These are phyloP conservation scores for Drosophila bipectinata DNA, from an alignment of 1,140 invertebrate genomes.

Conservation along the genomic window DNA sequence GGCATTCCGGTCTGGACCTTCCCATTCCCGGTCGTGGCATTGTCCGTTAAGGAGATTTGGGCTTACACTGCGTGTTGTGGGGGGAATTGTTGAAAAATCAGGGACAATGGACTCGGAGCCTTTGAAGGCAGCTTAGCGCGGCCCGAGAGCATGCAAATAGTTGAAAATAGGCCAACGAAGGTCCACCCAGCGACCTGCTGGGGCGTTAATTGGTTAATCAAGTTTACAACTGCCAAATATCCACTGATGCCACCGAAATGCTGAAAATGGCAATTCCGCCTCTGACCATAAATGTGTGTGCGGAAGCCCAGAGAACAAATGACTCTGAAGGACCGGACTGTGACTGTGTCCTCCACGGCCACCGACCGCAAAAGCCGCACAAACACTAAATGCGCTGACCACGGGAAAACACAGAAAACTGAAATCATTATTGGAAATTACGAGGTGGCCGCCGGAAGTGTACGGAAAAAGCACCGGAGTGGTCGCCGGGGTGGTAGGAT, in stretches of 20 bases:
- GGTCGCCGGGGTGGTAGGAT: neutral
- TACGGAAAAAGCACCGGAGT: neutral
- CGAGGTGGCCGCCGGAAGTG: conserved; percentile 17
- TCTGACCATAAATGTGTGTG: conserved; percentile 41
- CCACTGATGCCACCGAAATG: conserved; percentile 15
- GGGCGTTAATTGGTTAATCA: conserved; percentile 48
- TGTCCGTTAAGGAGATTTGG: conserved; percentile 45
- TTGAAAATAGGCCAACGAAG: conserved; percentile 2
- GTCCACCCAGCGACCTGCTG: neutral
- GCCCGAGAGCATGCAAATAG: conserved; percentile 21
- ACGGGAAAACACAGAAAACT: conserved; percentile 28
- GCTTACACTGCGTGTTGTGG: conserved; percentile 33
- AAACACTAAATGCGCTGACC: conserved; percentile 46
- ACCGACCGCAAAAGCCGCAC: conserved; percentile 64
- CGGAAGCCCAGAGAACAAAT: conserved; percentile 45
- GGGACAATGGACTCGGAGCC: conserved; percentile 17
- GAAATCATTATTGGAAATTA: conserved; percentile 47
- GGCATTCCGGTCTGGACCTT: conserved; percentile 29
- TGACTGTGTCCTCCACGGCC: conserved; percentile 11
- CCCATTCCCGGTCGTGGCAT: conserved; percentile 5
- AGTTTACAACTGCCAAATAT: conserved; percentile 44
- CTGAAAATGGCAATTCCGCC: conserved; percentile 40
- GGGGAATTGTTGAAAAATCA: conserved; percentile 23
- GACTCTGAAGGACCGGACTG: conserved; percentile 8
- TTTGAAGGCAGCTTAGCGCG: conserved; percentile 30